A percentile compares a stretch with the other conserved stretches of the same genome.
Conservation (phyloP, 2,113 vertebrate genomes). For the Dasypus novemcinctus region DNA sequence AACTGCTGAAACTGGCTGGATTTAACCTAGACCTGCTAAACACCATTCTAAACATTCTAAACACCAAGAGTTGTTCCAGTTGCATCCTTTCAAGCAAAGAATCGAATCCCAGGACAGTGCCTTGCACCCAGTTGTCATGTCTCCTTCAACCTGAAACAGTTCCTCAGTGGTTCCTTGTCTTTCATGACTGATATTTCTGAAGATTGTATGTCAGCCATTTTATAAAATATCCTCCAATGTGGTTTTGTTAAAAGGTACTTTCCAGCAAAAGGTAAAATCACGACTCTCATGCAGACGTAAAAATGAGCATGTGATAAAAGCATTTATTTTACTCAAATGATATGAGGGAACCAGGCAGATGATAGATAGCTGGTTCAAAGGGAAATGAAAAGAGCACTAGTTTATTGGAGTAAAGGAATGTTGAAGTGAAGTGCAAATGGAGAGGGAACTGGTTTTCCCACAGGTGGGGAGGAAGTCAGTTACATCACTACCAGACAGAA, state of each 20-base stretch:
- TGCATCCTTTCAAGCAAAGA: background rate
- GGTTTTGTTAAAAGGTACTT: conserved; percentile 20
- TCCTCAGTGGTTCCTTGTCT: background rate
- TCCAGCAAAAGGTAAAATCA: background rate
- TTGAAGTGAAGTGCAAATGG: conserved; percentile 49
- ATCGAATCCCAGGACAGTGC: background rate
- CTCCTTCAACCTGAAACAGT: background rate
- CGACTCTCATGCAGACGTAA: background rate
- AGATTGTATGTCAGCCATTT: background rate
- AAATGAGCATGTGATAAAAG: background rate
- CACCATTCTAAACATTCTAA: background rate
- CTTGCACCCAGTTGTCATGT: background rate
- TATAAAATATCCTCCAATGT: background rate
- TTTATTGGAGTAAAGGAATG: conserved; percentile 22
- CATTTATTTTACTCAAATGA: background rate
- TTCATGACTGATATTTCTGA: background rate
- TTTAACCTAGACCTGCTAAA: too few relatives aligned
- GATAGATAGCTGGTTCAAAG: conserved; percentile 35
- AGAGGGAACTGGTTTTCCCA: background rate
- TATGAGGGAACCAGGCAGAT: background rate
- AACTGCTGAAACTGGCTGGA: too few relatives aligned
- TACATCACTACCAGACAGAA: background rate
- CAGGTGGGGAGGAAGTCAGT: conserved; percentile 25
- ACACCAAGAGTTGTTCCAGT: background rate
- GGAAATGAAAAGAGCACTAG: background rate